Evolutionary conservation across 2,888 invertebrate genomes (phyloP), one percentile per base, ranked within the genome.

Genomic region (Protodeltote pygarga): DNA sequence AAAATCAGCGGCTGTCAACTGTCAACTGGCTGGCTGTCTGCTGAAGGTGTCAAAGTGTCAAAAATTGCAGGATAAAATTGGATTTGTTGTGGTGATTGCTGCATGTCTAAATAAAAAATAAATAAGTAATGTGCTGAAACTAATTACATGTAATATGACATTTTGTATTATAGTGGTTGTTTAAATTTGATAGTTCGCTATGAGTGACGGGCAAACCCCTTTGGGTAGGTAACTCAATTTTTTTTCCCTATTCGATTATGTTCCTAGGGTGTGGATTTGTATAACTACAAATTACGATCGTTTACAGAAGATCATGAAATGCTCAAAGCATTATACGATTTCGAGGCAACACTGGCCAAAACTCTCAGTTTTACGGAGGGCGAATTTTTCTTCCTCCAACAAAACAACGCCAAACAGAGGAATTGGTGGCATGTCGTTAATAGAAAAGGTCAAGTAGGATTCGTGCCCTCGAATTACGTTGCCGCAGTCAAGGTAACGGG

Each of bases 341-440:
- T 97, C 75, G 95, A 96, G 82, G 96, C 96, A 41, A 96, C 96
- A 31, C 94, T 96, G 75, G 94, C 96, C 8, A 97, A 96, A 88
- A 97, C 97, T 4, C 89, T 97, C 51, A 96, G 95, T 79, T 97
- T 97, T 84, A 93, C 93, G 62, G 95, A 95, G 75, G 95, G 96
- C 53, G 97, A 97, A 80, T 95, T 94, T 79, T 97, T 97, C 81
- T 94, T 95, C 70, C 89, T 97, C 11, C 95, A 97, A 74, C 96
- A 96, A 78, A 95, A 93, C 13, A 95, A 95, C 57, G 95, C 95
- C 2, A 96, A 96, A 73, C 96, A 96, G 79, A 93, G 95, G 58
- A 97, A 97, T 80, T 97, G 97, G 97, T 97, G 96, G 97, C 96
- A 96, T 92, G 97, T 97, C 33, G 95, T 97, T 65, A 96, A 96